phyloP scores from a whole-genome alignment of 2,113 vertebrate species.

The Polypterus senegalus region DNA sequence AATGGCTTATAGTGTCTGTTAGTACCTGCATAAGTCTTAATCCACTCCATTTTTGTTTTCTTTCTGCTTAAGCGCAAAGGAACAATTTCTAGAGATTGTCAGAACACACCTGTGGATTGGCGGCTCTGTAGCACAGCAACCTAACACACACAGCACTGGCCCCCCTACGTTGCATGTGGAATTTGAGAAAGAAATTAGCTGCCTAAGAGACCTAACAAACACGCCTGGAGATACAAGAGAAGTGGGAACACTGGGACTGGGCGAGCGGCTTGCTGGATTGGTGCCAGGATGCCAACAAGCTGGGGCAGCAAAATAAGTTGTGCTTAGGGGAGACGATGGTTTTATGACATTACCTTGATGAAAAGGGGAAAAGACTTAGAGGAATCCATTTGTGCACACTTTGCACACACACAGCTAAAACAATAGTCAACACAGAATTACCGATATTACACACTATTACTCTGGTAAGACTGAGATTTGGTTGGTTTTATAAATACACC shows the following conservation, averaged over 20 bases:
- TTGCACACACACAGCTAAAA: slow-evolving; percentile 4
- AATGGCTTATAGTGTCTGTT: slow-evolving; percentile 21
- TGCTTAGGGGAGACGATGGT: background rate
- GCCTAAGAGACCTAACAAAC: slow-evolving; percentile 22
- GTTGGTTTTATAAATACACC: slow-evolving; percentile 14
- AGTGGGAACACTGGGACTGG: background rate
- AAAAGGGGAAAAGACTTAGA: no score
- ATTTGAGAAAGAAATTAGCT: slow-evolving; percentile 24
- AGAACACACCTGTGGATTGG: slow-evolving; percentile 28
- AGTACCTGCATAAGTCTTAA: slow-evolving; percentile 35
- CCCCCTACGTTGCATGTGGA: slow-evolving; percentile 17
- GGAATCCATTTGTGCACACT: no score
- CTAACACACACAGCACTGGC: slow-evolving; percentile 12
- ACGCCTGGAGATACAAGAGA: slow-evolving; percentile 2
- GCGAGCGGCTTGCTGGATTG: background rate
- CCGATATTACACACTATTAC: slow-evolving; percentile 1
- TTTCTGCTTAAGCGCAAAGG: slow-evolving; percentile 34
- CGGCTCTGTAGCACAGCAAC: slow-evolving; percentile 5
- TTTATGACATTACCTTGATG: background rate
- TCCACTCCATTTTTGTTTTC: slow-evolving; percentile 36
- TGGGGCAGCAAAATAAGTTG: background rate
- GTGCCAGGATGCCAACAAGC: background rate
- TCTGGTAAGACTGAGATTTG: background rate
- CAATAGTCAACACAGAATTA: slow-evolving; percentile 8
- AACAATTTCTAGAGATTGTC: slow-evolving; percentile 31